Evolutionary conservation across 1,140 invertebrate genomes (phyloP).

Genomic region (Drosophila repletoides): DNA sequence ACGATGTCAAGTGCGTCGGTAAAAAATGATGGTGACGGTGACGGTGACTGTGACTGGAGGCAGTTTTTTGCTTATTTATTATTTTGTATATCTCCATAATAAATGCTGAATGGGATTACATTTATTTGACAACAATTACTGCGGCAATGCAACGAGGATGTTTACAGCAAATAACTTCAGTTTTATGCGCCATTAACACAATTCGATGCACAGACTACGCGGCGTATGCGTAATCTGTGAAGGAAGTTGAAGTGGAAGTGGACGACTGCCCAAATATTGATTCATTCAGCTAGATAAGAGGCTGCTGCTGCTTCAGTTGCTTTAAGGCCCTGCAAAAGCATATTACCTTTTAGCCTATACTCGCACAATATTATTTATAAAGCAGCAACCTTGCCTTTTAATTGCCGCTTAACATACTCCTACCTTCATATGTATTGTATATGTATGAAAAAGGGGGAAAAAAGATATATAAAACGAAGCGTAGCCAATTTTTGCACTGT

Average conservation of each 20-base stretch:
- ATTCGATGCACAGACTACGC: constrained; percentile 17
- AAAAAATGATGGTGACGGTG: not conserved
- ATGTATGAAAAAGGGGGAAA: not conserved
- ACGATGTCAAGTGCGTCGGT: constrained; percentile 67
- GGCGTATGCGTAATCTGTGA: constrained; percentile 36
- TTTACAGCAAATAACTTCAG: constrained; percentile 56
- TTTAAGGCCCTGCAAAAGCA: not conserved
- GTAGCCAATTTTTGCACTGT: constrained; percentile 15
- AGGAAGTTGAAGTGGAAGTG: constrained; percentile 18
- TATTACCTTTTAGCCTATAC: constrained; percentile 5
- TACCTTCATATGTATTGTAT: not conserved
- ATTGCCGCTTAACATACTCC: constrained; percentile 46
- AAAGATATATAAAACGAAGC: not conserved
- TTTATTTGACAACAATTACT: constrained; percentile 50
- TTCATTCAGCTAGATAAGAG: constrained; percentile 40
- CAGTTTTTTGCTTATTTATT: constrained; percentile 35
- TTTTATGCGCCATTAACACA: constrained; percentile 43
- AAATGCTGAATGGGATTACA: constrained; percentile 49
- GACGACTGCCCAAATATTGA: constrained; percentile 34
- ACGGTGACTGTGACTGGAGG: constrained; percentile 6
- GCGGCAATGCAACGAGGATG: constrained; percentile 51
- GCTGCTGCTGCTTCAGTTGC: constrained; percentile 1
- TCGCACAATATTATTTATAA: constrained; percentile 31
- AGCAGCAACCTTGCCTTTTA: constrained; percentile 50
- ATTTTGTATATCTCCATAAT: constrained; percentile 23